Base-by-base conservation (phyloP, 2,113 vertebrate genomes). In the Seriola quinqueradiata region DNA sequence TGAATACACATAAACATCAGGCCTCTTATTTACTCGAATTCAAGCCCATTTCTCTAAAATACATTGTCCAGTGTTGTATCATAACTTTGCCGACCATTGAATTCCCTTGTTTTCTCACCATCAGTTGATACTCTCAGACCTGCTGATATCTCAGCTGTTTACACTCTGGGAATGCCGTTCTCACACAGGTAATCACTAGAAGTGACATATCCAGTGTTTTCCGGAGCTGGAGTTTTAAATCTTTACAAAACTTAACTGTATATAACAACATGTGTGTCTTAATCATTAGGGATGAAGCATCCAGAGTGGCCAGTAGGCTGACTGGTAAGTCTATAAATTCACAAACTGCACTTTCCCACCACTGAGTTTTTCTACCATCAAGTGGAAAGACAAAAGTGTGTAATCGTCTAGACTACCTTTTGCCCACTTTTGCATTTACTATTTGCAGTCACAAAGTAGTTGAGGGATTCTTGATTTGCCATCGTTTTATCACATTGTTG, bases 91-190 rank as follows among this genome's bases (percentile, higher is more conserved):
- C 65, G 23, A 60, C 17, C 19, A 36, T 64, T 55, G 23, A 5
- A 1, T 59, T 57, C 23, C 8, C 1, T 61, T 71, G 14, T 70
- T 75, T 66, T 25, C 64, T 82, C 48, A 59, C 28, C 54, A 59
- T 70, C 82, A 94, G 94, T 92, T 87, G 86, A 94, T 48, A 19
- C 86, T 46, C 86, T 95, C 36, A 89, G 55, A 54, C 92, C 94
- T 44, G 84, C 68, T 32, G 91, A 95, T 54, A 46, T 95, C 12
- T 3, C 90, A 2, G 75, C 70, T 38, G 70, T 95, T 42, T 82
- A 91, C 40, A 54, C 72, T 1, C 50, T 95, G 71, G 92, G 92
- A 48, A 28, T 82, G 5, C 89, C 86, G 8, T 19, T 17, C 0
- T 82, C 80, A 58, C 58, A 89, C 63, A 92, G 93, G 94, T 94